Evolutionary conservation across 2,113 vertebrate genomes (phyloP).

Genomic region (Pimephales promelas): DNA sequence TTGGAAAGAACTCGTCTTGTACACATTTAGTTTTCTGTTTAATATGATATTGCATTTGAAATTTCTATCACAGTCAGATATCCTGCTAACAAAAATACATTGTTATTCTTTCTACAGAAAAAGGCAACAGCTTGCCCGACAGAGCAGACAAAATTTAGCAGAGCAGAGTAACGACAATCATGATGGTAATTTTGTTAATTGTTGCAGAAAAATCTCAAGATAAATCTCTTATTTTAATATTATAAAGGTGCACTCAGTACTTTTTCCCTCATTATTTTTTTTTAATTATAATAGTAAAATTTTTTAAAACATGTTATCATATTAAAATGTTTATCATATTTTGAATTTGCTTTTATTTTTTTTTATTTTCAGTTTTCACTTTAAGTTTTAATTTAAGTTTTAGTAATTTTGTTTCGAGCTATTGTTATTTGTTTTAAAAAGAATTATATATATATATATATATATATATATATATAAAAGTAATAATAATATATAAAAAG

Average conservation of each 20-base stretch:
- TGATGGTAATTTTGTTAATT: slow-evolving; percentile 78
- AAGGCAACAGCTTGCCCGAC: slow-evolving; percentile 79
- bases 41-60: not conserved
- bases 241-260: not conserved
- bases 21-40: not conserved
- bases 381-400: too few relatives aligned
- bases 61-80: not conserved
- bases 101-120: slow-evolving; percentile 74
- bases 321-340: too few relatives aligned
- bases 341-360: not conserved
- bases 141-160: slow-evolving; percentile 69
- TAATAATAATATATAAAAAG: too few relatives aligned
- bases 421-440: too few relatives aligned
- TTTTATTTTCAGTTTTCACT: not conserved
- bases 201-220: not conserved
- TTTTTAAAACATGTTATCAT: too few relatives aligned
- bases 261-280: not conserved
- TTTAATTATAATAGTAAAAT: too few relatives aligned
- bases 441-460: too few relatives aligned
- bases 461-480: too few relatives aligned
- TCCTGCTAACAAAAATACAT: not conserved
- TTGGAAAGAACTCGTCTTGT: not conserved
- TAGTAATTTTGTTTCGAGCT: too few relatives aligned
- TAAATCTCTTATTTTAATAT: not conserved
- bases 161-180: slow-evolving; percentile 86